Percentiles rank a stretch among this genome's conserved stretches.
Evolutionary conservation across 2,888 invertebrate species (phyloP).

Genomic region (Mesorhabditis spiculigera): DNA sequence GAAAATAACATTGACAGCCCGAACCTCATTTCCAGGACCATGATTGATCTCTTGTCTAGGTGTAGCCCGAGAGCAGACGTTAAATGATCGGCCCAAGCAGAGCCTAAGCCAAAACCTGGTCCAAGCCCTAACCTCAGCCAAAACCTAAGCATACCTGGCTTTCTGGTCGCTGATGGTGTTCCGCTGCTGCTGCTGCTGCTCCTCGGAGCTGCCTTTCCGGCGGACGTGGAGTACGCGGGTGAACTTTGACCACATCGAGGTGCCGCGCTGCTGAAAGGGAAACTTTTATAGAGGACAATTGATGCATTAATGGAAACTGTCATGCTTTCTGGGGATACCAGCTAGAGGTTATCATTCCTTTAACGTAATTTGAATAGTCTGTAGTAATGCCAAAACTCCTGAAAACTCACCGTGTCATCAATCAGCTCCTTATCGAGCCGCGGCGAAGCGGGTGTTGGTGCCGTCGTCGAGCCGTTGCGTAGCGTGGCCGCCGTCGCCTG

Average conservation of each 20-base stretch:
- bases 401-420: not conserved
- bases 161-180: slow-evolving; percentile 49
- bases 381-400: no score
- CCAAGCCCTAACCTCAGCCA: no score
- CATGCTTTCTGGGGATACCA: not conserved
- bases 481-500: slow-evolving; percentile 5
- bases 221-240: slow-evolving; percentile 8
- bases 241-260: not conserved
- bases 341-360: no score
- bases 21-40: not conserved
- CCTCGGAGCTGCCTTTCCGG: slow-evolving; percentile 18
- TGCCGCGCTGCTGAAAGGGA: not conserved
- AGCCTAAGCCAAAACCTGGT: no score
- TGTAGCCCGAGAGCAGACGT: slow-evolving; percentile 2
- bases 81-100: not conserved
- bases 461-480: not conserved
- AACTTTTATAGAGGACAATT: not conserved
- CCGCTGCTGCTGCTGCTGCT: slow-evolving; percentile 17
- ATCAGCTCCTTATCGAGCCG: not conserved
- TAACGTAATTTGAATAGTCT: no score
- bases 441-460: not conserved
- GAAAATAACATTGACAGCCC: no score
- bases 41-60: not conserved
- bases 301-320: not conserved
- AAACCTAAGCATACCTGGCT: slow-evolving; percentile 41